A percentile compares a stretch with the other conserved stretches of the same genome.
Evolutionary conservation across 2,113 vertebrate species (phyloP).

Genomic region (Eptatretus burgeri): DNA sequence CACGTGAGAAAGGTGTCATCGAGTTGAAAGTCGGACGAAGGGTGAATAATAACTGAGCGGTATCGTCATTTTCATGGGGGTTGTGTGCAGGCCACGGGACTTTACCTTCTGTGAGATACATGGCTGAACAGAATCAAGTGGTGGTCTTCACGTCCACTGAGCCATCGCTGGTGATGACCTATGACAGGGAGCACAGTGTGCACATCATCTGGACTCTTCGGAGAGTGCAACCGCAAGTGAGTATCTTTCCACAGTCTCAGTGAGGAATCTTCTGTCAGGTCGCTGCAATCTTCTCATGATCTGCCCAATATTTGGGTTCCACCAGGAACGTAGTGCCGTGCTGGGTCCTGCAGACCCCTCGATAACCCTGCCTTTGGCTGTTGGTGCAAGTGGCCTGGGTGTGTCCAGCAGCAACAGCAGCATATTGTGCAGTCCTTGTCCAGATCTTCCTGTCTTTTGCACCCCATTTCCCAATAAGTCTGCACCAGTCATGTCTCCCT

Average conservation of each 20-base stretch:
- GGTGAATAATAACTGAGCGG: too few species aligned
- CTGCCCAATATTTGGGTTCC: background rate
- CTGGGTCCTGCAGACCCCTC: constrained; percentile 36
- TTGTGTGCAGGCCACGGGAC: too few species aligned
- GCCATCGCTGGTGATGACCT: constrained; percentile 65
- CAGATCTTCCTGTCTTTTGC: constrained; percentile 38
- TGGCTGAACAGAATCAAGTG: constrained; percentile 37
- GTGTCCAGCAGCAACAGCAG: constrained; percentile 38
- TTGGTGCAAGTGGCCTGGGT: constrained; percentile 32
- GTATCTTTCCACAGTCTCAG: background rate
- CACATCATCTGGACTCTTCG: constrained; percentile 61
- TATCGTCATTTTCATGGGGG: too few species aligned
- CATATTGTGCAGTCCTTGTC: constrained; percentile 16
- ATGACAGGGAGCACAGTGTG: constrained; percentile 41
- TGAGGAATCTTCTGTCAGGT: background rate
- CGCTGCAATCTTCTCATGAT: background rate
- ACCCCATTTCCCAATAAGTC: constrained; percentile 57
- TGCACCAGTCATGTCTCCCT: constrained; percentile 44
- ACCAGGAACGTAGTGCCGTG: constrained; percentile 45
- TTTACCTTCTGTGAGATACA: constrained; percentile 31
- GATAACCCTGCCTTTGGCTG: constrained; percentile 23
- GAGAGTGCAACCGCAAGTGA: constrained; percentile 50
- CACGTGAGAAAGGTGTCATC: too few species aligned
- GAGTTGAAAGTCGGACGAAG: too few species aligned
- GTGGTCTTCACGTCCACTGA: constrained; percentile 44